A percentile compares a stretch with the other conserved stretches of the same genome.
Conservation (phyloP, 1,140 invertebrate genomes). For the Bombus huntii region DNA sequence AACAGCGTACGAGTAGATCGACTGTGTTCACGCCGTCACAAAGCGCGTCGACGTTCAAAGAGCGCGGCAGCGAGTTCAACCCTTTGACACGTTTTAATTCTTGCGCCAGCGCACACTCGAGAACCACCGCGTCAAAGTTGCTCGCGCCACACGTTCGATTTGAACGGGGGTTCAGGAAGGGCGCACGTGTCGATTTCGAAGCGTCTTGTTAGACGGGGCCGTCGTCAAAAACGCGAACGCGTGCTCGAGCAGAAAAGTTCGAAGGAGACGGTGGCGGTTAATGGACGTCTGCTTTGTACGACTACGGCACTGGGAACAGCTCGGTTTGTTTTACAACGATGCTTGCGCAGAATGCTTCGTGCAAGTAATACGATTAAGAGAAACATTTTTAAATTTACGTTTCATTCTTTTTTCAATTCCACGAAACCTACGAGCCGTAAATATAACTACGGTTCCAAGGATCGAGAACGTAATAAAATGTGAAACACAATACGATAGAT, state of each 20-base stretch:
- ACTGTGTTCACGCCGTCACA: not conserved
- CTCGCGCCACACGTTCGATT: not conserved
- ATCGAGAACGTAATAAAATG: not conserved
- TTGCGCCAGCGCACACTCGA: slow-evolving; percentile 2
- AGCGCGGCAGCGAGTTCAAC: not conserved
- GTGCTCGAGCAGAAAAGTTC: not conserved
- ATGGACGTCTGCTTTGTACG: not conserved
- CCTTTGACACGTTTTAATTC: slow-evolving; percentile 19
- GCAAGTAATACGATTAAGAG: too few relatives aligned
- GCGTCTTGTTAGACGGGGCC: slow-evolving; percentile 4
- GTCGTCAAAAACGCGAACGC: not conserved
- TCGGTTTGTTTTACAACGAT: not conserved
- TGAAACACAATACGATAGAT: not conserved
- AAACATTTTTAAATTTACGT: too few relatives aligned
- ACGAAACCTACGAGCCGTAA: too few relatives aligned
- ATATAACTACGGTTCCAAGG: not conserved
- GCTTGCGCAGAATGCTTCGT: not conserved
- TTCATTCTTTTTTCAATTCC: too few relatives aligned
- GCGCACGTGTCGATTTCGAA: slow-evolving; percentile 18
- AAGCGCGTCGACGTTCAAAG: not conserved
- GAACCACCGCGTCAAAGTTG: slow-evolving; percentile 1
- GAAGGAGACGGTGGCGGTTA: not conserved
- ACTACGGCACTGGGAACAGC: not conserved
- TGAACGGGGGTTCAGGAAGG: not conserved
- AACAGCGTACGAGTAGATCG: not conserved